A percentile compares a stretch with the other conserved stretches of the same genome.
These are phyloP conservation scores for Planiliza haematocheilus DNA, from an alignment of 2,113 vertebrate species.

Conservation along the genomic window DNA sequence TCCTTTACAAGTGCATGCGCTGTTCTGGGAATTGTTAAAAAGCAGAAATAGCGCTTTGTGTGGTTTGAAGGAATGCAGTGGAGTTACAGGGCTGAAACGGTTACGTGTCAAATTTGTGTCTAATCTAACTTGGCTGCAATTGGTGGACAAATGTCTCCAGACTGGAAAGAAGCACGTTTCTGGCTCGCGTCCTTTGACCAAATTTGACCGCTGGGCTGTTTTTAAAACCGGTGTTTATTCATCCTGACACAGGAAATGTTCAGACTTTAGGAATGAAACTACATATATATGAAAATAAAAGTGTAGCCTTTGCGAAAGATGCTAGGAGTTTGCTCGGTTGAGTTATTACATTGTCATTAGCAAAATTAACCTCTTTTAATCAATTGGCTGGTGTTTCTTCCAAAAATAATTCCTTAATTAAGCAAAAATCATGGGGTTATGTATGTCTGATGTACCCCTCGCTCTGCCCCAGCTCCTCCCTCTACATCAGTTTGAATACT, in stretches of 20 bases:
- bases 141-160: not conserved
- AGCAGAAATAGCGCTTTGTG: not conserved
- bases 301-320: too few relatives aligned
- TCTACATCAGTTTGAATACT: not conserved
- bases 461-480: too few relatives aligned
- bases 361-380: too few relatives aligned
- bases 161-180: not conserved
- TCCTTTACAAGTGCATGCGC: constrained; percentile 7
- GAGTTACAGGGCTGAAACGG: not conserved
- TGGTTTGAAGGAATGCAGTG: not conserved
- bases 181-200: not conserved
- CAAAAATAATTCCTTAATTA: too few relatives aligned
- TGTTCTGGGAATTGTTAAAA: not conserved
- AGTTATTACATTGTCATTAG: too few relatives aligned
- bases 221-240: not conserved
- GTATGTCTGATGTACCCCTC: too few relatives aligned
- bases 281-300: too few relatives aligned
- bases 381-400: too few relatives aligned
- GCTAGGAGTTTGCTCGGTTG: too few relatives aligned
- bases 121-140: not conserved
- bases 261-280: too few relatives aligned
- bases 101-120: too few relatives aligned
- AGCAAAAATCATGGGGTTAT: too few relatives aligned
- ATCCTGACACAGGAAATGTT: not conserved
- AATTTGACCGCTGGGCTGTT: not conserved